phyloP scores from a whole-genome alignment of 2,113 vertebrate species.

The Galbula dea region DNA sequence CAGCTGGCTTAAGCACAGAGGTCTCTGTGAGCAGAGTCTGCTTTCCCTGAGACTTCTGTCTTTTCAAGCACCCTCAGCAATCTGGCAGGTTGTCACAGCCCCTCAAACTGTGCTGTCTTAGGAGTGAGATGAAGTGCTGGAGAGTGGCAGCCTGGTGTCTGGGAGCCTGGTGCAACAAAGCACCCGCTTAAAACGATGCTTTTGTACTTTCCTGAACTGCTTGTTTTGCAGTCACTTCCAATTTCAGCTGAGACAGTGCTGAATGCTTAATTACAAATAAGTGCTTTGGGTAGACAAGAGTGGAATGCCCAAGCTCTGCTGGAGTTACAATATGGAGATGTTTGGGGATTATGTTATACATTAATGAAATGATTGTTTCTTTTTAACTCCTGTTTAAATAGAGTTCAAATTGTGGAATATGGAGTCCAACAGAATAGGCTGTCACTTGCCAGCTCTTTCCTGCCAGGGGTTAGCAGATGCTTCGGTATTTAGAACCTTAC shows the following conservation, averaged over 20 bases:
- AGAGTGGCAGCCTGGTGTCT: background rate
- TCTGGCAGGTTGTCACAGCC: slow-evolving; percentile 3
- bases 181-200: background rate
- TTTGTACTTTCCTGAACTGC: background rate
- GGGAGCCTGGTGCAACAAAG: background rate
- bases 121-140: background rate
- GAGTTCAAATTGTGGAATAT: slow-evolving; percentile 16
- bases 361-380: background rate
- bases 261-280: background rate
- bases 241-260: background rate
- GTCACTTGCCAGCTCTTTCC: slow-evolving; percentile 18
- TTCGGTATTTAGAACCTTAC: background rate
- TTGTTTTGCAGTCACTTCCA: slow-evolving; percentile 6
- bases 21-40: background rate
- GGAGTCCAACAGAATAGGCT: slow-evolving; percentile 13
- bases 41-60: background rate
- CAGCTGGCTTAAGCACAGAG: background rate
- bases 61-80: background rate
- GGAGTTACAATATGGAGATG: background rate
- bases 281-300: background rate
- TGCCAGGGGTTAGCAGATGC: slow-evolving; percentile 44
- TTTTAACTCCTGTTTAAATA: background rate
- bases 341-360: background rate
- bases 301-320: background rate
- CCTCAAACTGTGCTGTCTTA: background rate